Conservation (phyloP, 2,888 invertebrate species). For the Cancer borealis region DNA sequence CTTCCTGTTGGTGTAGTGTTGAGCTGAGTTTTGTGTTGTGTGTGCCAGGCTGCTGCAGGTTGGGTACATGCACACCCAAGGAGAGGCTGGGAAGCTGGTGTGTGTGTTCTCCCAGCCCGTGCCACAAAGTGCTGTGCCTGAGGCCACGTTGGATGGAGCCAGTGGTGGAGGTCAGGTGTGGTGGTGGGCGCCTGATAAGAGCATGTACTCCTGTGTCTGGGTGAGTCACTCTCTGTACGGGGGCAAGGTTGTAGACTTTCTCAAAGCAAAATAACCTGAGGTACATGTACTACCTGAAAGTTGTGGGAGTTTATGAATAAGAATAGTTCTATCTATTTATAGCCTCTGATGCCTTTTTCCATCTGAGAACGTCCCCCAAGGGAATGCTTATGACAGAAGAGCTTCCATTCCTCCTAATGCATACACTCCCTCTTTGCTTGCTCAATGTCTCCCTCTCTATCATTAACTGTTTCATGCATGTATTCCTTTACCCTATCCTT, state of each 20-base stretch:
- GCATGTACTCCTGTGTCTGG: conserved; percentile 62
- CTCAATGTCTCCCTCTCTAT: no score
- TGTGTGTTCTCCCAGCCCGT: conserved; percentile 65
- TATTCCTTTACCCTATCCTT: no score
- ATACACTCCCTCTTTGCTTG: no score
- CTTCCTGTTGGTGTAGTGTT: not conserved
- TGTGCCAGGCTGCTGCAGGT: conserved; percentile 60
- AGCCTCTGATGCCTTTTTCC: no score
- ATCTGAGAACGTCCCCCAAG: no score
- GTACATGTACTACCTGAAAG: not conserved
- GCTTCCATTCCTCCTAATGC: no score
- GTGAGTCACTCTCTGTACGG: conserved; percentile 46
- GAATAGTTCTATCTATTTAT: no score
- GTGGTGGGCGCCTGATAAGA: conserved; percentile 58
- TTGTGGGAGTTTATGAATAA: not conserved
- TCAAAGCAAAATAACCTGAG: not conserved
- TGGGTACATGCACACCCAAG: conserved; percentile 47
- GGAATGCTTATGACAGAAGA: no score
- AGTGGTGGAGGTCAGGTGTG: not conserved
- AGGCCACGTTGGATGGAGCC: conserved; percentile 39
- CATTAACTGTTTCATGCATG: no score
- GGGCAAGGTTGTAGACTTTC: not conserved
- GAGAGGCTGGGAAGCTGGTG: conserved; percentile 33
- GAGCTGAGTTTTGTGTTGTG: not conserved
- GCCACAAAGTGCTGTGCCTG: conserved; percentile 7